Conservation (phyloP, 2,113 vertebrate genomes). For the Morone chrysops region DNA sequence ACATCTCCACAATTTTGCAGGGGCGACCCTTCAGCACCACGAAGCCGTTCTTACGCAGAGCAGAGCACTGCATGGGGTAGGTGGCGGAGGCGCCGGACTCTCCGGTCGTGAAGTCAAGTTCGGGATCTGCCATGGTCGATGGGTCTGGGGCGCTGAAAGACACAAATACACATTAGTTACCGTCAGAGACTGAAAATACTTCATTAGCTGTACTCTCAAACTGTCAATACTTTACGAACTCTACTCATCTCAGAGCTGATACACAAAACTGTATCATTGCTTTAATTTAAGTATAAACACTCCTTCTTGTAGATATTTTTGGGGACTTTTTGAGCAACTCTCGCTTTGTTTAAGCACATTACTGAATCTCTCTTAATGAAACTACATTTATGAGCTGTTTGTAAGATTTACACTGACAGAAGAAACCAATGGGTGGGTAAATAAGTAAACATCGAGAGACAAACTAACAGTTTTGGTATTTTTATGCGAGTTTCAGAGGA, state of each 20-base stretch:
- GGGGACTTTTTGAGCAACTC: too few species aligned
- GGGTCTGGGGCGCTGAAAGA: constrained; percentile 75
- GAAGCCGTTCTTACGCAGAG: constrained; percentile 97
- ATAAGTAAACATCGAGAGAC: background rate
- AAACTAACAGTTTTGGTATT: background rate
- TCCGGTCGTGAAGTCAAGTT: constrained; percentile 92
- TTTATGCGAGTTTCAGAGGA: too few species aligned
- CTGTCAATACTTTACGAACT: too few species aligned
- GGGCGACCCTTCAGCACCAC: constrained; percentile 97
- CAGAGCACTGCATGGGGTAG: constrained; percentile 97
- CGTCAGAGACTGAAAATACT: background rate
- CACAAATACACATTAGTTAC: background rate
- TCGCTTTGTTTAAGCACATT: too few species aligned
- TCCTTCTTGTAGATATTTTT: too few species aligned
- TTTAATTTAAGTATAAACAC: too few species aligned
- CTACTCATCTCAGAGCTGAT: too few species aligned
- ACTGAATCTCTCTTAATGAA: too few species aligned
- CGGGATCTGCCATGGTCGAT: constrained; percentile 91
- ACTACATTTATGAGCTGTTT: background rate
- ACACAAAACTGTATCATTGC: too few species aligned
- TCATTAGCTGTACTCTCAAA: background rate
- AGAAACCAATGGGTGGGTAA: too few species aligned
- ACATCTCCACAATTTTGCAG: constrained; percentile 99
- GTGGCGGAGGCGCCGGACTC: constrained; percentile 96
- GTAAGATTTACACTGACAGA: background rate